Evolutionary conservation across 2,888 invertebrate genomes (phyloP).

Genomic region (Hololepta plana): DNA sequence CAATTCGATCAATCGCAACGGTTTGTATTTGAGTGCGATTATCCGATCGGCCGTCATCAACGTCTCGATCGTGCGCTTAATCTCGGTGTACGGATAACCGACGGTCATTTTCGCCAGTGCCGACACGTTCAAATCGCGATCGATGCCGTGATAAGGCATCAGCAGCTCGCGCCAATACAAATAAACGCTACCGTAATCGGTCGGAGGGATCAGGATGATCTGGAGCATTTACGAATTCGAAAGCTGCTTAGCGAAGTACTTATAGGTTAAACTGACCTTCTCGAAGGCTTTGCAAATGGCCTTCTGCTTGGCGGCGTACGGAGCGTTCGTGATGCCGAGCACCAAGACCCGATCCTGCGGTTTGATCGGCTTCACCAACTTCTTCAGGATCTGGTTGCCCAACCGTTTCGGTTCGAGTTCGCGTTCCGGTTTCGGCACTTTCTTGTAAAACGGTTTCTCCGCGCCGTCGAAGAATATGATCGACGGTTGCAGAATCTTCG

Average conservation of each 20-base stretch:
- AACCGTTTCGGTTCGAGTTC: constrained; percentile 48
- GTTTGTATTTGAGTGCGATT: constrained; percentile 32
- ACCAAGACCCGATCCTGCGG: constrained; percentile 47
- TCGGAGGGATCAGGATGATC: constrained; percentile 24
- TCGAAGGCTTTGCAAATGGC: constrained; percentile 38
- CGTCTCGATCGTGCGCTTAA: constrained; percentile 27
- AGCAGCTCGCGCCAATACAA: constrained; percentile 33
- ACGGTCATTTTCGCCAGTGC: constrained; percentile 33
- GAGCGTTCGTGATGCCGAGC: constrained; percentile 47
- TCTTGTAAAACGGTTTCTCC: constrained; percentile 51
- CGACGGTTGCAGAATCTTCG: constrained; percentile 49
- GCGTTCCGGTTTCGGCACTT: constrained; percentile 42
- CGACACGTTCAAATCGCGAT: constrained; percentile 39
- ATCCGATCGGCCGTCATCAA: constrained; percentile 32
- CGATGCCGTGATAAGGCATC: constrained; percentile 38
- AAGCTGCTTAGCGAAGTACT: neutral
- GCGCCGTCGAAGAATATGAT: constrained; percentile 50
- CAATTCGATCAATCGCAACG: constrained; percentile 34
- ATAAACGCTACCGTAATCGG: constrained; percentile 41
- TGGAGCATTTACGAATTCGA: constrained; percentile 6
- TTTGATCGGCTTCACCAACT: constrained; percentile 47
- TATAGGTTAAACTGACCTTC: constrained; percentile 21
- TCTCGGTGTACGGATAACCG: constrained; percentile 33
- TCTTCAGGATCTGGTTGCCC: constrained; percentile 46
- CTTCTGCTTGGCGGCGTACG: constrained; percentile 37